A percentile compares a stretch with the other conserved stretches of the same genome.
phyloP scores from a whole-genome alignment of 2,113 vertebrate species.

The Austrofundulus limnaeus region DNA sequence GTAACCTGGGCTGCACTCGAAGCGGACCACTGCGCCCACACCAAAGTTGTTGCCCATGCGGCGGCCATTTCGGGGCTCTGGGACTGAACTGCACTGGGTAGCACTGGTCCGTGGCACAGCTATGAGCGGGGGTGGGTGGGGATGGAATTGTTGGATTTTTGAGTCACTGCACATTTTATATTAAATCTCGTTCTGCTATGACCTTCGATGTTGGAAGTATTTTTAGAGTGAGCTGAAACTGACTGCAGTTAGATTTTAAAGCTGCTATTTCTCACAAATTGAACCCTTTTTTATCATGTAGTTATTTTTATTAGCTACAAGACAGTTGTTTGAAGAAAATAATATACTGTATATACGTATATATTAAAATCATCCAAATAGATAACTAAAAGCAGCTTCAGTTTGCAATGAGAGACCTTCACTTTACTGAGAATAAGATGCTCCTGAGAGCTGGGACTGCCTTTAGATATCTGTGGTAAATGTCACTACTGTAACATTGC shows the following conservation, averaged over 20 bases:
- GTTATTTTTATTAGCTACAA: too few species aligned
- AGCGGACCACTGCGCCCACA: slow-evolving; percentile 87
- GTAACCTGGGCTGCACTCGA: slow-evolving; percentile 94
- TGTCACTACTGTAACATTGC: slow-evolving; percentile 30
- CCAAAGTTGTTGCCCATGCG: slow-evolving; percentile 93
- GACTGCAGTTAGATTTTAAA: too few species aligned
- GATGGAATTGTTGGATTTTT: slow-evolving; percentile 1
- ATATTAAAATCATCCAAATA: not conserved
- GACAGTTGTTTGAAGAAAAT: too few species aligned
- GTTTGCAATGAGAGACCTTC: slow-evolving; percentile 1
- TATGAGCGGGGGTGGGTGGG: slow-evolving; percentile 44
- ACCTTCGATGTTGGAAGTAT: not conserved
- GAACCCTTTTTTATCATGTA: too few species aligned
- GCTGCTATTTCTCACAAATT: too few species aligned
- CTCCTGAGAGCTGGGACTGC: slow-evolving; percentile 14
- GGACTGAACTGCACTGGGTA: slow-evolving; percentile 96
- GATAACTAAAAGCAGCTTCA: not conserved
- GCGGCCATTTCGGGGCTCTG: slow-evolving; percentile 91
- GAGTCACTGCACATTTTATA: not conserved
- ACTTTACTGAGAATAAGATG: slow-evolving; percentile 9
- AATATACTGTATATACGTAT: not conserved
- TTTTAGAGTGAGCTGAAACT: not conserved
- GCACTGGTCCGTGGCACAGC: slow-evolving; percentile 95
- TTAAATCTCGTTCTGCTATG: not conserved
- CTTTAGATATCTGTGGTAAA: slow-evolving; percentile 42